A percentile compares a stretch with the other conserved stretches of the same genome.
Conservation (phyloP, 2,888 invertebrate species). For the Trachelus stipa region DNA sequence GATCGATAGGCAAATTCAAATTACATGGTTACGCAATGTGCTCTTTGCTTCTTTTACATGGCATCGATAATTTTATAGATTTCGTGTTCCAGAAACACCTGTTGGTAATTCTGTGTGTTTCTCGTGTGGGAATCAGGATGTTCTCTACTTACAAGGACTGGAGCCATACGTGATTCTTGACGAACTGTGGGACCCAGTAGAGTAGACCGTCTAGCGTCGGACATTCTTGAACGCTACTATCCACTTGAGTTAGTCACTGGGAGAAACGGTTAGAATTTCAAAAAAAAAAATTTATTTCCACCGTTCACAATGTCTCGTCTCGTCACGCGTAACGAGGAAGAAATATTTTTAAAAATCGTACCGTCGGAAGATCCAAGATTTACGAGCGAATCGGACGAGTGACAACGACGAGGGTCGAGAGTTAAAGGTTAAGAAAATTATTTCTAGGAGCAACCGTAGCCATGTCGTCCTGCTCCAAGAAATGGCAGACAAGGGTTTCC, state of each 20-base stretch:
- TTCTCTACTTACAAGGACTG: background rate
- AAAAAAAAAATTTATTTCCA: background rate
- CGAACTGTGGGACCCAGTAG: background rate
- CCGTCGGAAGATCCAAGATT: background rate
- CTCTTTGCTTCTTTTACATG: background rate
- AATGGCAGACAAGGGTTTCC: background rate
- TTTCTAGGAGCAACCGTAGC: background rate
- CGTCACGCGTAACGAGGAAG: too few species aligned
- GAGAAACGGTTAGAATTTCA: background rate
- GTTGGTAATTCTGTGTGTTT: background rate
- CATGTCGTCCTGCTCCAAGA: background rate
- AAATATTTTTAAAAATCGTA: background rate
- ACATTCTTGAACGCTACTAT: background rate
- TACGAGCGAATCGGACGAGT: background rate
- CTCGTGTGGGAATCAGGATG: background rate
- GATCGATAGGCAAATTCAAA: background rate
- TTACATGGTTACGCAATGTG: background rate
- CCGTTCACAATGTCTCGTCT: background rate
- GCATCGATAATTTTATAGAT: background rate
- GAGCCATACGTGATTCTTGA: background rate
- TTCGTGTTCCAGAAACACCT: background rate
- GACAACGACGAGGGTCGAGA: background rate
- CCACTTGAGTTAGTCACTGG: background rate
- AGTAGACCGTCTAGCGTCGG: background rate
- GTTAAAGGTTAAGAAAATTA: background rate